phyloP scores from a whole-genome alignment of 2,888 invertebrate species.

The Drosophila borborema region DNA sequence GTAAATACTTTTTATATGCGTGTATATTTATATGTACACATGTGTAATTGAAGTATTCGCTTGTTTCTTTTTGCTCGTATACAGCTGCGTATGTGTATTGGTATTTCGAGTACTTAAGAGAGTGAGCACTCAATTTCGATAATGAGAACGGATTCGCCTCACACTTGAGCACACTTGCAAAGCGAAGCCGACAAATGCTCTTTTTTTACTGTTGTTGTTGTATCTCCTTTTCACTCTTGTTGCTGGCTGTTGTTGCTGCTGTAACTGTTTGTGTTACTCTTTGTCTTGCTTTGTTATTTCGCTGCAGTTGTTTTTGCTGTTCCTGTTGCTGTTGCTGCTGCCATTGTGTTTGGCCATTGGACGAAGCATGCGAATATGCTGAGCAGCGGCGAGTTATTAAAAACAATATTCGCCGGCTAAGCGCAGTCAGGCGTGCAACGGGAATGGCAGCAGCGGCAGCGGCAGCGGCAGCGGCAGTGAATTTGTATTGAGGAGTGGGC shows the following conservation, averaged over 20 bases:
- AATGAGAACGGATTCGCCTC: conserved; percentile 30
- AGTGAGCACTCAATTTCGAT: conserved; percentile 53
- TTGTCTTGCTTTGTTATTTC: conserved; percentile 26
- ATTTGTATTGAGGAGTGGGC: conserved; percentile 42
- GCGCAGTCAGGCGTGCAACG: conserved; percentile 54
- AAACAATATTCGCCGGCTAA: conserved; percentile 76
- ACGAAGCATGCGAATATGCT: conserved; percentile 46
- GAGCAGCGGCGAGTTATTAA: conserved; percentile 67
- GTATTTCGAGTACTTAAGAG: conserved; percentile 38
- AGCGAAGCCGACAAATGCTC: conserved; percentile 64
- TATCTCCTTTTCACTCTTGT: conserved; percentile 1
- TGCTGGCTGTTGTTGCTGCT: conserved; percentile 5
- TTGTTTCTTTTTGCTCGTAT: conserved; percentile 14
- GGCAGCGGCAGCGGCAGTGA: conserved; percentile 15
- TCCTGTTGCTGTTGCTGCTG: conserved; percentile 23
- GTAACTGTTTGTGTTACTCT: conserved; percentile 13
- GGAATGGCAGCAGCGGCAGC: conserved; percentile 19
- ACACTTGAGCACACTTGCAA: conserved; percentile 53
- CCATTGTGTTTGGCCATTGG: conserved; percentile 50
- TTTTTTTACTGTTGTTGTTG: conserved; percentile 18
- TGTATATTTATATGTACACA: conserved; percentile 4
- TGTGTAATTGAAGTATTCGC: conserved; percentile 18
- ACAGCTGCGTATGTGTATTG: conserved; percentile 26
- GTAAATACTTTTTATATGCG: conserved; percentile 2
- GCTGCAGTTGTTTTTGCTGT: conserved; percentile 14